Conservation (phyloP, 2,113 vertebrate genomes). For the Pagrus major region DNA sequence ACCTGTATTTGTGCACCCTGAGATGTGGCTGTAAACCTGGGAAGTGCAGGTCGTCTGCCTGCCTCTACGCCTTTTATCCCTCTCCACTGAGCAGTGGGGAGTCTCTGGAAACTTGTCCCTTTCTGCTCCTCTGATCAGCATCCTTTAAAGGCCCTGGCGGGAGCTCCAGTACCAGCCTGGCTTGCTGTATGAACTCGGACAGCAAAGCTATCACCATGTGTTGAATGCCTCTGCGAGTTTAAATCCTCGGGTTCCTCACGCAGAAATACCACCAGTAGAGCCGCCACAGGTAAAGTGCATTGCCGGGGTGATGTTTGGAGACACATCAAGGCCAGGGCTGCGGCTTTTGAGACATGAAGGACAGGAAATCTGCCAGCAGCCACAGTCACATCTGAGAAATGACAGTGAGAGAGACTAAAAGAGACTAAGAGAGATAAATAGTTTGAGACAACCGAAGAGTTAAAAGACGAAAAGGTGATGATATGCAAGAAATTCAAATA, state of each 20-base stretch:
- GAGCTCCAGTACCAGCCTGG: background rate
- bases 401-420: too few relatives aligned
- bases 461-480: background rate
- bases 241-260: conserved; percentile 10
- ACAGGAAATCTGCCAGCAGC: background rate
- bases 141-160: conserved; percentile 18
- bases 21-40: conserved; percentile 8
- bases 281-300: conserved; percentile 9
- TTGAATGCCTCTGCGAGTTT: background rate
- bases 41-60: conserved; percentile 7
- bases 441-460: background rate
- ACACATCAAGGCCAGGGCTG: conserved; percentile 4
- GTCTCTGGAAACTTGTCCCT: conserved; percentile 25
- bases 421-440: background rate
- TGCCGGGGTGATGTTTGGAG: conserved; percentile 6
- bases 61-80: conserved; percentile 27
- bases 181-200: conserved; percentile 25
- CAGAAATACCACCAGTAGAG: conserved; percentile 22
- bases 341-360: background rate
- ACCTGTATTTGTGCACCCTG: background rate
- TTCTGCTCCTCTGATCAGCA: conserved; percentile 31
- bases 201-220: conserved; percentile 20
- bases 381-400: background rate
- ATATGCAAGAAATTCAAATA: conserved; percentile 5
- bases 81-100: conserved; percentile 28